phyloP scores from a whole-genome alignment of 1,140 invertebrate species.

The Zaprionus tsacasi region DNA sequence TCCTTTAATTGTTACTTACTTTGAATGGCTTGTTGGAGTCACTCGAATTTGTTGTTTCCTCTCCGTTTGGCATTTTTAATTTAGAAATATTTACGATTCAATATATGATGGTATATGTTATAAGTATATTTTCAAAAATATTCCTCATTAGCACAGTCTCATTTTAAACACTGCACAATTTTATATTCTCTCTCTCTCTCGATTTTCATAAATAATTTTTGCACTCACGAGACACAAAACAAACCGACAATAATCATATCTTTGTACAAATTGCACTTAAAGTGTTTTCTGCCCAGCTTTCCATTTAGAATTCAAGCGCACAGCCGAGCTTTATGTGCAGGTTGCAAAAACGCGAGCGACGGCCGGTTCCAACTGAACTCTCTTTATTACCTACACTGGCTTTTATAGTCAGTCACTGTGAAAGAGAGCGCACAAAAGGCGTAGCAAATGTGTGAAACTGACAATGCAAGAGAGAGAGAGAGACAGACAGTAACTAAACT shows the following conservation, averaged over 20 bases:
- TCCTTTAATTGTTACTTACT: conserved; percentile 55
- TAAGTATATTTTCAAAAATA: not conserved
- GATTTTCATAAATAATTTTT: conserved; percentile 5
- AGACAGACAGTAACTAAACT: not conserved
- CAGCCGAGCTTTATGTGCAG: conserved; percentile 35
- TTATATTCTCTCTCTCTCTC: not conserved
- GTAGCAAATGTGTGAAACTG: not conserved
- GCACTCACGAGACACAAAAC: conserved; percentile 12
- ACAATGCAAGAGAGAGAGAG: conserved; percentile 6
- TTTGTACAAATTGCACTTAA: conserved; percentile 60
- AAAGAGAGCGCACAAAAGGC: conserved; percentile 30
- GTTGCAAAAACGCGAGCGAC: conserved; percentile 53
- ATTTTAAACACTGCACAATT: conserved; percentile 21
- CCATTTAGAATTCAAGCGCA: conserved; percentile 41
- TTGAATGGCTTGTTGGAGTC: conserved; percentile 73
- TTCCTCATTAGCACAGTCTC: conserved; percentile 8
- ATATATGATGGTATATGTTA: not conserved
- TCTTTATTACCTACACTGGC: conserved; percentile 31
- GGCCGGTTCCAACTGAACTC: conserved; percentile 61
- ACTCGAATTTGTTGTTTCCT: conserved; percentile 49
- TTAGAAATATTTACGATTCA: conserved; percentile 6
- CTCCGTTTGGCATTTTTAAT: conserved; percentile 57
- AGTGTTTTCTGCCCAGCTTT: conserved; percentile 44
- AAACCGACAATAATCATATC: conserved; percentile 33
- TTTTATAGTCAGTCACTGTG: conserved; percentile 35